These are phyloP conservation scores for Lagorchestes hirsutus DNA, from an alignment of 2,797 vertebrate species.

Conservation along the genomic window DNA sequence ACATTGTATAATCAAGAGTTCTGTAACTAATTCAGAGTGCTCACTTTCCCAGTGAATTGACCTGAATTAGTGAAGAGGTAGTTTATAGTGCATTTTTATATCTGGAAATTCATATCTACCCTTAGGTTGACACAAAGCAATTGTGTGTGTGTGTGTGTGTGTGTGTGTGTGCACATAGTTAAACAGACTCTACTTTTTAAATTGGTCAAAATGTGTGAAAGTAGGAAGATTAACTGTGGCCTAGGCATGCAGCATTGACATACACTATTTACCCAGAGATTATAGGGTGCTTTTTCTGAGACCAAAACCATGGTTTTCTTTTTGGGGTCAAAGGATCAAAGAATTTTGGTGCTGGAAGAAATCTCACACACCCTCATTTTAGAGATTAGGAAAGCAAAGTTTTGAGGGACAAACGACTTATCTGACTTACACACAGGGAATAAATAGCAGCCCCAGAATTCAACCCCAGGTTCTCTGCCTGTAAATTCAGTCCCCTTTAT, in stretches of 20 bases:
- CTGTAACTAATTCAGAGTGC: not conserved
- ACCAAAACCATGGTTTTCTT: not conserved
- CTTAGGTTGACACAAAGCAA: not conserved
- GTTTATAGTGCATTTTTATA: not conserved
- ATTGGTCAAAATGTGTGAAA: not conserved
- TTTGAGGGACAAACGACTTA: not conserved
- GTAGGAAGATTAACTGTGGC: not conserved
- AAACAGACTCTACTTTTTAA: not conserved
- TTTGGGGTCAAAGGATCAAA: not conserved
- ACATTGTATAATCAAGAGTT: not conserved
- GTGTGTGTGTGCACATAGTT: too few relatives aligned
- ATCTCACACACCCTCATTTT: not conserved
- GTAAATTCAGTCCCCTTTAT: not conserved
- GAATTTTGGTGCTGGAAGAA: not conserved
- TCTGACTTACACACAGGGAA: not conserved
- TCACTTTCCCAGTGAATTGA: not conserved
- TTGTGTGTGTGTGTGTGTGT: fast-evolving
- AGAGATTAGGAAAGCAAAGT: not conserved
- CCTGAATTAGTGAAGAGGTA: not conserved
- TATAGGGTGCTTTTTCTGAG: not conserved
- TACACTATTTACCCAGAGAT: not conserved
- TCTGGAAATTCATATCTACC: not conserved
- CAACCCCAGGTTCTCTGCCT: not conserved
- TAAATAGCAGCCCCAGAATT: not conserved
- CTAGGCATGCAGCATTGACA: not conserved